phyloP scores from a whole-genome alignment of 2,797 vertebrate genomes.

The Argya squamiceps region DNA sequence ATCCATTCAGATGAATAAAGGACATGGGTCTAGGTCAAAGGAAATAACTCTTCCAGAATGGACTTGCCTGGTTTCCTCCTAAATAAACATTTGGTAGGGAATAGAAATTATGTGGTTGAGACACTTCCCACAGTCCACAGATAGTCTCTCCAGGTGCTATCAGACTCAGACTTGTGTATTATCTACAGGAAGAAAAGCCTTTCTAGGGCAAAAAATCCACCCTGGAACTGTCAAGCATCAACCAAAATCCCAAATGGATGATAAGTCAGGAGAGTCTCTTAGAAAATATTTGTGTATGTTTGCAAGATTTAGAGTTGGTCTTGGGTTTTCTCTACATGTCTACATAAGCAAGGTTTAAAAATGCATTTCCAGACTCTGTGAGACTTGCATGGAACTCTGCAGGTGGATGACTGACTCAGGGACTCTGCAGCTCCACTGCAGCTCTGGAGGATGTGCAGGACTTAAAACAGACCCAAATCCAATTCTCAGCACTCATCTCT shows the following conservation, averaged over 20 bases:
- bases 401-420: background rate
- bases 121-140: background rate
- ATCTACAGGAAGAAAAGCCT: background rate
- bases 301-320: background rate
- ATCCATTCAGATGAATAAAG: background rate
- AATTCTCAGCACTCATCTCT: background rate
- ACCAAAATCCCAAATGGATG: background rate
- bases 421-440: background rate
- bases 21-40: background rate
- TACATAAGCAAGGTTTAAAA: background rate
- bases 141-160: background rate
- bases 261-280: background rate
- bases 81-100: slow-evolving; percentile 1
- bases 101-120: background rate
- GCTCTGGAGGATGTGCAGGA: background rate
- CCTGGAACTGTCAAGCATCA: background rate
- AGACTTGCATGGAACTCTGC: background rate
- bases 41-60: background rate
- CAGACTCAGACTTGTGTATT: background rate
- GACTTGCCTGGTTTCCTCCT: background rate
- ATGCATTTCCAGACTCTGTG: background rate
- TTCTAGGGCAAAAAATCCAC: background rate
- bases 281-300: background rate
- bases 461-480: background rate
- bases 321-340: background rate